Evolutionary conservation across 2,888 invertebrate species (phyloP), one percentile per base, ranked within the genome.

Genomic region (Furcula furcula): DNA sequence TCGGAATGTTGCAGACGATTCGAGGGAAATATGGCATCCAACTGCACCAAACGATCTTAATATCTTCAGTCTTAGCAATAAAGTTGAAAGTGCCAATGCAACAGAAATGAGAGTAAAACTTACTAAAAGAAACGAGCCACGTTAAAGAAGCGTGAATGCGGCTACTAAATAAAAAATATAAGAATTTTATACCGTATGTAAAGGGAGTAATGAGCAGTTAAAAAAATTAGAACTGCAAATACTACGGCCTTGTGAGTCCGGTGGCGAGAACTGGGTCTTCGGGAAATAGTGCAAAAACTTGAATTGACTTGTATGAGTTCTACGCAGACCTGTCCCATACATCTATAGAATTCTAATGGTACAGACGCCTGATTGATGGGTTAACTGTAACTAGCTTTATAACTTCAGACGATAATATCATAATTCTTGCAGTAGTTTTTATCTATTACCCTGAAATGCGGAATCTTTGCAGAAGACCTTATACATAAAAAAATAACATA

Each of bases 231-330:
- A 49, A 43, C 40, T 23, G 50, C 45, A 52, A 34, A 54, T 53
- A 47, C 54, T 46, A 48, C 65, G 80, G 77, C 85, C 85, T 87
- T 87, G 85, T 59, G 49, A 55, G 67, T 66, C 75, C 68, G 55
- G 57, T 62, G 59, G 55, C 61, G 50, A 55, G 40, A 81, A 73
- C 76, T 82, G 67, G 82, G 82, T 69, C 82, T 71, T 66, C 75
- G 82, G 80, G 75, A 80, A 80, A 71, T 55, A 66, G 57, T 33
- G 74, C 65, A 87, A 87, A 87, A 87, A 87, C 69, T 64, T 42
- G 76, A 59, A 66, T 65, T 48, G 61, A 69, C 83, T 46, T 80
- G 80, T 76, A 86, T 67, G 83, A 85, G 54, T 63, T 56, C 43
- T 49, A 47, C 52, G 23, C 28, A 18, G 55, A 62, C 65, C 43